A percentile compares a stretch with the other conserved stretches of the same genome.
Evolutionary conservation across 2,113 vertebrate species (phyloP).

Genomic region (Bos javanicus): DNA sequence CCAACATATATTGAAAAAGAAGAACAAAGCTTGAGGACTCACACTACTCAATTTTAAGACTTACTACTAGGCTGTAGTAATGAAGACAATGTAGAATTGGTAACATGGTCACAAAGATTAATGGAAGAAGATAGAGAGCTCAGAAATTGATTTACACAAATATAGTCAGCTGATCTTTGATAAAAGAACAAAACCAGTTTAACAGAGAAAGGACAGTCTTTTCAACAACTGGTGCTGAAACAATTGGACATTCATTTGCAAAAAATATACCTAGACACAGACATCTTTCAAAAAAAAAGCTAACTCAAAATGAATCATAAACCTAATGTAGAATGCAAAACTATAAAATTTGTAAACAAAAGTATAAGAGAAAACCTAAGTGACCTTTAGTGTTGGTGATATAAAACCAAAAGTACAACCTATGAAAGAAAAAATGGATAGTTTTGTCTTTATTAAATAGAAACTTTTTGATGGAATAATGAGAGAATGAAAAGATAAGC

Average conservation of each 20-base stretch:
- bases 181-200: background rate
- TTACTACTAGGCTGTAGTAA: background rate
- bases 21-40: background rate
- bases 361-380: background rate
- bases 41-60: background rate
- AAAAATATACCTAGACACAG: background rate
- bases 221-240: background rate
- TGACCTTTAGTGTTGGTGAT: background rate
- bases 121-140: background rate
- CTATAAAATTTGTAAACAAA: background rate
- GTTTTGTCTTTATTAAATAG: background rate
- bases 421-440: background rate
- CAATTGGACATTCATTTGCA: background rate
- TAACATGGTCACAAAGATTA: background rate
- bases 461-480: background rate
- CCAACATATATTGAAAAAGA: background rate
- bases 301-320: background rate
- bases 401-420: background rate
- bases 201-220: background rate
- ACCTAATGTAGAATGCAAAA: background rate
- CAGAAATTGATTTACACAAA: background rate
- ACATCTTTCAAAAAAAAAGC: background rate
- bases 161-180: background rate
- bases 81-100: background rate
- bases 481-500: background rate